A percentile compares a stretch with the other conserved stretches of the same genome.
Evolutionary conservation across 1,140 invertebrate genomes (phyloP).

Genomic region (Drosophila miranda): DNA sequence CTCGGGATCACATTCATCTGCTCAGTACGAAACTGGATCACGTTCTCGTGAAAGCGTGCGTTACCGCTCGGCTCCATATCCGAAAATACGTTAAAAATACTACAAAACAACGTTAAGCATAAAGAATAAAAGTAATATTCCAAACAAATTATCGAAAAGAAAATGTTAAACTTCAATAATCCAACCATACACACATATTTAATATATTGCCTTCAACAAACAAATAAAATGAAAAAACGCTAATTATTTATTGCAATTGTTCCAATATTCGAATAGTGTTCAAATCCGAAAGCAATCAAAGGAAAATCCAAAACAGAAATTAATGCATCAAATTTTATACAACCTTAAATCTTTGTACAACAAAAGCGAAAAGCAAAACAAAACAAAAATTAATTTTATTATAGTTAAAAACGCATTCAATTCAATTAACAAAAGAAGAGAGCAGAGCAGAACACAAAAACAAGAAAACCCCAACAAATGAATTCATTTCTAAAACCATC

Average conservation of each 20-base stretch:
- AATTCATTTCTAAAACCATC: conserved; percentile 20
- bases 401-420: conserved; percentile 17
- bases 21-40: conserved; percentile 81
- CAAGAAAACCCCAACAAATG: conserved; percentile 35
- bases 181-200: conserved; percentile 66
- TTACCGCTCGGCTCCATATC: conserved; percentile 81
- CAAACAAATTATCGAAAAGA: conserved; percentile 39
- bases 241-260: conserved; percentile 47
- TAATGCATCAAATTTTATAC: conserved; percentile 45
- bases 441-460: conserved; percentile 16
- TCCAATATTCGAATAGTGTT: conserved; percentile 41
- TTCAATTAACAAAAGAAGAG: not conserved
- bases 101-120: conserved; percentile 62
- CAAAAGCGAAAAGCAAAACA: conserved; percentile 24
- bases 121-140: conserved; percentile 43
- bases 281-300: conserved; percentile 23
- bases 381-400: conserved; percentile 10
- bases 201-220: conserved; percentile 44
- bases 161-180: conserved; percentile 69
- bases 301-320: conserved; percentile 2
- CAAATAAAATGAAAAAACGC: conserved; percentile 28
- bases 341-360: conserved; percentile 38
- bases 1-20: conserved; percentile 81
- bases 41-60: conserved; percentile 82
- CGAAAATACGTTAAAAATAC: conserved; percentile 77